Percentiles rank a stretch among this genome's conserved stretches.
phyloP scores from a whole-genome alignment of 2,113 vertebrate genomes.

The Thunnus thynnus region DNA sequence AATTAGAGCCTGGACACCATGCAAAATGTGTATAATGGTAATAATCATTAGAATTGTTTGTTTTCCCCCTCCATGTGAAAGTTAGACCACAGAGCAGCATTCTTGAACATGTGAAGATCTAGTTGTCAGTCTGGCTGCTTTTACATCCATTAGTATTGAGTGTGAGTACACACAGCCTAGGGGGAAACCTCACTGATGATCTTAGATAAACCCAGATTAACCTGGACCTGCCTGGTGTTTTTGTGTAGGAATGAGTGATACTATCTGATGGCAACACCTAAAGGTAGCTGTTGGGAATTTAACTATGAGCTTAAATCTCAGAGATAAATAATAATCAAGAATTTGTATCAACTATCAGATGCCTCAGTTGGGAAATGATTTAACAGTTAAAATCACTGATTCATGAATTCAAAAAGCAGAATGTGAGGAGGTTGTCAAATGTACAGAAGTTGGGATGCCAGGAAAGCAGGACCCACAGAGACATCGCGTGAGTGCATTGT shows the following conservation, averaged over 20 bases:
- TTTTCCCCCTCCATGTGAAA: background rate
- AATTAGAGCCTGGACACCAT: background rate
- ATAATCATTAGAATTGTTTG: background rate
- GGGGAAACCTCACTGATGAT: conserved; percentile 11
- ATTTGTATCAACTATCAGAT: background rate
- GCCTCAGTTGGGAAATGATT: background rate
- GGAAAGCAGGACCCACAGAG: background rate
- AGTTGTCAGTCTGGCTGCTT: background rate
- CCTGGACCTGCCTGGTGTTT: background rate
- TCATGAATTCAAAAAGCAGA: conserved; percentile 11
- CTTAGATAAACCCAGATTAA: background rate
- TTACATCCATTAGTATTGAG: conserved; percentile 35
- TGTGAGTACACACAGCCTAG: conserved; percentile 12
- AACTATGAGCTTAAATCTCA: background rate
- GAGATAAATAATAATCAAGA: conserved; percentile 1
- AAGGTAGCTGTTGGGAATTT: background rate
- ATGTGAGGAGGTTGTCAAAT: background rate
- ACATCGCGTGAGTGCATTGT: background rate
- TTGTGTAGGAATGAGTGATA: background rate
- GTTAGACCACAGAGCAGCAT: background rate
- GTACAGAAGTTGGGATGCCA: background rate
- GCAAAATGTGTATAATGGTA: too few species aligned
- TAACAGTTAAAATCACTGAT: background rate
- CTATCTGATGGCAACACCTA: background rate
- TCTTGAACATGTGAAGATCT: background rate